Base-by-base conservation (phyloP, 2,888 invertebrate genomes). In the Xanthorhoe spadicearia region DNA sequence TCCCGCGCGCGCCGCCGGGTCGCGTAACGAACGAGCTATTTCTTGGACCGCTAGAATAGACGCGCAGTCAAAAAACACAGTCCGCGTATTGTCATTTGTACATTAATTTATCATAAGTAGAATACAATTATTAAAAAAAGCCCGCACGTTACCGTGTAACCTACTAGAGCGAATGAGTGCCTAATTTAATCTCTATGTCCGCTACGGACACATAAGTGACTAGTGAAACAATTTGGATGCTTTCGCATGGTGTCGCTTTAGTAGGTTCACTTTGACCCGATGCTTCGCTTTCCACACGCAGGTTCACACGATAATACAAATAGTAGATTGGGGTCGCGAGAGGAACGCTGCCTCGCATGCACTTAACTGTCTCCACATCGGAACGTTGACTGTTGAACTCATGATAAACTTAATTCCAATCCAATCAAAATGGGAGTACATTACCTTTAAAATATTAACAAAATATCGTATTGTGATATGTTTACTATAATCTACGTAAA, bases 381-480 rank as follows among this genome's bases (percentile, higher is more conserved):
- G 59, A 60, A 55, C 61, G 1, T 61, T 38, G 35, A 60, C 65
- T 64, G 46, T 51, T 38, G 49, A 61, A 50, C 43, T 63, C 10
- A 17, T 28, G 28, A 57, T 49, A 8, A 51, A 58, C 43, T 10
- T 23, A 58, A 46, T 54, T 43, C n/a, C 32, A 52, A 49, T 43
- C 32, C 28, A 35, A 58, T 18, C 54, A 35, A 48, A 48, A 52
- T 54, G 28, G 17, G 54, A 54, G 48, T 55, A 59, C 53, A 58
- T 55, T 32, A 28, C 53, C 52, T 61, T 61, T 38, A 62, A 59
- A 68, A 61, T 60, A 66, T 63, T 53, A 64, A 66, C 61, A 64
- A 61, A 71, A 66, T 70, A 66, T 64, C 18, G 57, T 64, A 64
- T 65, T 69, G 72, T 74, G 73, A 74, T 74, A 74, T 74, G 74